A percentile compares a stretch with the other conserved stretches of the same genome.
Evolutionary conservation across 1,140 invertebrate genomes (phyloP).

Genomic region (Andrena cerasifolii): DNA sequence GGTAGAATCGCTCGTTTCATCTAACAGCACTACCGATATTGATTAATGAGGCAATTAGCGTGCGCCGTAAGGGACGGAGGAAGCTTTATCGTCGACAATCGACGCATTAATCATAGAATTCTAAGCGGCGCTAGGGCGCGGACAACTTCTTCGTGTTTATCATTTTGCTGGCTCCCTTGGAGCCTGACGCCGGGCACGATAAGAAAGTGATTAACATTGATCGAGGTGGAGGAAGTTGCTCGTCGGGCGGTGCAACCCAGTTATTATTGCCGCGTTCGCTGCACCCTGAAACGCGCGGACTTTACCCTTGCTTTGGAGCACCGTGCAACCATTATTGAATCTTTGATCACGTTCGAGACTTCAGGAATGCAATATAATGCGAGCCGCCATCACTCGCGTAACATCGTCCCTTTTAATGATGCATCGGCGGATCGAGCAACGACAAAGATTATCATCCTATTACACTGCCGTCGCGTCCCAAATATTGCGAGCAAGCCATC

Average conservation of each 20-base stretch:
- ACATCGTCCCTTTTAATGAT: constrained; percentile 6
- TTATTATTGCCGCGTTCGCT: constrained; percentile 37
- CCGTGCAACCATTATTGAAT: constrained; percentile 49
- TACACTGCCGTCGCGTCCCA: neutral
- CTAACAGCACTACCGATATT: neutral
- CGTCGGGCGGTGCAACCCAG: neutral
- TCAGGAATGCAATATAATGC: constrained; percentile 31
- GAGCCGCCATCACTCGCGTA: constrained; percentile 17
- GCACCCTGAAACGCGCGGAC: neutral
- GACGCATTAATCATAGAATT: constrained; percentile 8
- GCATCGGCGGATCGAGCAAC: neutral
- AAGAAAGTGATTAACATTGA: constrained; percentile 52
- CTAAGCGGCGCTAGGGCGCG: neutral
- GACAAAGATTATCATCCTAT: constrained; percentile 1
- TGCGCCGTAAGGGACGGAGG: neutral
- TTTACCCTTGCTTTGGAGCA: constrained; percentile 30
- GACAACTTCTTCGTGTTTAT: neutral
- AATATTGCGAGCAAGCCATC: neutral
- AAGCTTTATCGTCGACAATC: constrained; percentile 6
- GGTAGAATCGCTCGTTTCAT: neutral
- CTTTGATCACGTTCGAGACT: constrained; percentile 52
- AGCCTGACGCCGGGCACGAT: constrained; percentile 2
- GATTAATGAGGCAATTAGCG: constrained; percentile 9
- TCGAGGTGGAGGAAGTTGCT: constrained; percentile 12
- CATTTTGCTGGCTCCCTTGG: neutral